These are phyloP conservation scores for Sarcophaga peregrina DNA, from an alignment of 1,140 invertebrate genomes.

Conservation along the genomic window DNA sequence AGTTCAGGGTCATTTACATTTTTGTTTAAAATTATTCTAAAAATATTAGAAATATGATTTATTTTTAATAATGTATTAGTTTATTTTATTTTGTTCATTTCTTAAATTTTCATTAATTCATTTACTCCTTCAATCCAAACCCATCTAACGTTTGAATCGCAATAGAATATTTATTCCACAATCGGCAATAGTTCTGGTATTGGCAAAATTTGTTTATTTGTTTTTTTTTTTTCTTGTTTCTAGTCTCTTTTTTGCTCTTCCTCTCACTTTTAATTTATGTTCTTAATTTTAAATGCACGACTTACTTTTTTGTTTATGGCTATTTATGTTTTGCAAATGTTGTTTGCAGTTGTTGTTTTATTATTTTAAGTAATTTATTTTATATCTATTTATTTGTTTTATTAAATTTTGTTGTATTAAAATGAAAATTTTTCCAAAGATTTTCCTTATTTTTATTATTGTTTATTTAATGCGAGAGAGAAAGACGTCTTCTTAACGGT, in stretches of 20 bases:
- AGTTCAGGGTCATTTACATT: conserved; percentile 19
- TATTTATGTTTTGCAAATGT: no score
- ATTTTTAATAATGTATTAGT: conserved; percentile 28
- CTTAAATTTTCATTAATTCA: no score
- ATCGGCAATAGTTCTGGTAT: neutral
- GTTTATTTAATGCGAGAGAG: neutral
- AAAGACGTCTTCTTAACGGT: neutral
- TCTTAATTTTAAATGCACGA: neutral
- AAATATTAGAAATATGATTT: neutral
- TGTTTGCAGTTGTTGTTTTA: neutral
- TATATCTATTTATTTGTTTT: no score
- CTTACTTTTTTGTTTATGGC: neutral
- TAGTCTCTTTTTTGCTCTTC: no score
- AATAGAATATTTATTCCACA: neutral
- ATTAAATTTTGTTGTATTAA: no score
- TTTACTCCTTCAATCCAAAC: no score
- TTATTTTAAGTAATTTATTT: neutral
- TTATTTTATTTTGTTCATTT: neutral
- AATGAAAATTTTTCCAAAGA: neutral
- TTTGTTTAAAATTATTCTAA: neutral
- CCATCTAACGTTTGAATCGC: no score
- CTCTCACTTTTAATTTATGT: no score
- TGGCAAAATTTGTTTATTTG: neutral
- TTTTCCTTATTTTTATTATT: neutral
- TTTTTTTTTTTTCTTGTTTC: neutral